Base-by-base conservation (phyloP, 2,888 invertebrate genomes). In the Tryphoninae sp. region DNA sequence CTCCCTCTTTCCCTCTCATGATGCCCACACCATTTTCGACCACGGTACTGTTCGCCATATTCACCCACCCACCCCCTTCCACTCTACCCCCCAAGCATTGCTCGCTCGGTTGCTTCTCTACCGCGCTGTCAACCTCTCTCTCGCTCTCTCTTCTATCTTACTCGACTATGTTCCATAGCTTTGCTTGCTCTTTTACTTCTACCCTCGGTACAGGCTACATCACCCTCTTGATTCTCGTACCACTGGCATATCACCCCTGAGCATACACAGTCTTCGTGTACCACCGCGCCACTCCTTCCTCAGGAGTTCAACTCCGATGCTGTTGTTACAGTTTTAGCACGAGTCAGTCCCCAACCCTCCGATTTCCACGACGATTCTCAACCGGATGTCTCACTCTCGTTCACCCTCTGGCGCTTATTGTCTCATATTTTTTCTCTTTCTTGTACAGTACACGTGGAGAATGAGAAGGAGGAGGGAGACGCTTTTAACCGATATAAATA, bases 21-120 rank as follows among this genome's bases (percentile, higher is more conserved):
- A 45, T 16, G 40, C 64, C 22, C n/a, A 42, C n/a, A 45, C 75
- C 55, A 67, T 67, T 82, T 78, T 78, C 75, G 67, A 67, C 71
- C 75, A 19, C 51, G 51, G 45, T 40, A 22, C 19, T 55, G 53
- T 13, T 64, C 42, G 26, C 58, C 45, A 19, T 33, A 33, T 67
- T 76, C 26, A 9, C 42, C 51, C 16, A 13, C n/a, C 53, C 53
- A n/a, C 53, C n/a, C 53, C 53, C 53, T 42, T 33, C 53, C 9
- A 23, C 22, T 6, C 26, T 67, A 58, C 23, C 23, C 71, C 45
- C 59, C 59, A 59, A 62, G 69, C 58, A 59, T 64, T 55, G 64
- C 69, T 65, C 23, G 59, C 67, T 76, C 61, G 55, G 61, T 76
- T 59, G 23, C 65, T 71, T 61, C 55, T 45, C 23, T 55, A 8